Base-by-base conservation (phyloP, 1,140 invertebrate species). In the Bombus difficillimus region DNA sequence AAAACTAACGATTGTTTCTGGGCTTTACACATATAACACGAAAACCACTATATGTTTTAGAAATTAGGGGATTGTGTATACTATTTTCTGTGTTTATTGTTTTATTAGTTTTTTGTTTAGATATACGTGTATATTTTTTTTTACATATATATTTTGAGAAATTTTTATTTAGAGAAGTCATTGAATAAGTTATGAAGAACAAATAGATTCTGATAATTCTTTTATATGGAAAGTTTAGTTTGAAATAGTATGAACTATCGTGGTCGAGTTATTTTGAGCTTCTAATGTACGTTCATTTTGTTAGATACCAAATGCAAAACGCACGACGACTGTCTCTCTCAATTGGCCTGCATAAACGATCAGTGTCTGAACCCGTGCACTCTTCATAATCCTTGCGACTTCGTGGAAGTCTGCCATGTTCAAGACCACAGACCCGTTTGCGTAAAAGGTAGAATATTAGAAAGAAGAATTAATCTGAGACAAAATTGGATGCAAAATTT, bases 361-460 rank as follows among this genome's bases (percentile, higher is more conserved):
- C 96, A 97, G 81, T 98, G 98, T 91, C 95, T 97, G 62, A 98
- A 98, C 93, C 97, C 97, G 25, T 98, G 97, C 92, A 95, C 95
- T 25, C 94, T 96, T 80, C 95, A 96, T 32, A 97, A 97, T 91
- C 97, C 97, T 3, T 98, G 97, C 91, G 92, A 96, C 32, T 92
- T 94, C 62, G 92, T 96, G 43, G 96, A 98, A 85, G 97, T 97
- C 71, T 98, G 98, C 93, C 97, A 97, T 88, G 97, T 98, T 39
- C 95, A 97, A 88, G 95, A 97, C 91, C 98, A 98, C 94, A 96
- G 97, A 92, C 97, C 98, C 41, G 96, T 97, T 76, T 98, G 98
- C 91, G 96, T 97, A 37, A 97, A 97, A 96, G 97, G 97, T 97
- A 96, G 91, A 87, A 79, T 75, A 28, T 74, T 66, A 15, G 8